Base-by-base conservation (phyloP, 1,140 invertebrate genomes). In the Schlechtendalia chinensis region DNA sequence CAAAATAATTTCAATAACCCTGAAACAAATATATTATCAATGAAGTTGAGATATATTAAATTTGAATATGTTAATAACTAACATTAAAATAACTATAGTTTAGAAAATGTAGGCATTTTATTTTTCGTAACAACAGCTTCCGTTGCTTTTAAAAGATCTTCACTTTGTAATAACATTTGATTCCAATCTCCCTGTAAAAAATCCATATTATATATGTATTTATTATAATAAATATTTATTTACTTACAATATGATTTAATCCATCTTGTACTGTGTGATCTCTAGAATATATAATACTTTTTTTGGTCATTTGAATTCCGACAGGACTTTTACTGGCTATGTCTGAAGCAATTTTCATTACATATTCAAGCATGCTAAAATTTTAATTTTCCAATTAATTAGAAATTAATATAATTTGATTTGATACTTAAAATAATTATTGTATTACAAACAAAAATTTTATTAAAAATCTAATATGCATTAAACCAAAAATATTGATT, bases 301-400 rank as follows among this genome's bases (percentile, higher is more conserved):
- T 86, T 86, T 99, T 99, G 0, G 94, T 93, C 12, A 90, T 91
- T 87, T 98, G 96, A 17, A 98, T 92, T 4, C 96, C 97, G 39
- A 98, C 91, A 12, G 97, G 97, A 88, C 95, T 97, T 87, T 96
- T 96, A n/a, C 84, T 85, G 17, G 96, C 94, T 83, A 99, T 98
- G 58, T 87, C 83, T 83, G 89, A 88, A 32, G 96, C 97, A 77
- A 95, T 80, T 45, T 91, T 88, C 1, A 96, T 77, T 0, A 93
- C 92, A 79, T 88, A 89, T 53, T 89, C 86, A 14, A 98, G 83
- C 86, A 95, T 86, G 77, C 91, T 92, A 83, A 74, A 87, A 86
- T 59, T 83, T 75, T 16, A 82, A 50, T 50, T 50, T 50, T 50
- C 14, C 11, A n/a, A 50, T 14, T 12, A 50, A 12, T 50, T 50